Percentiles rank a stretch among this genome's conserved stretches.
Conservation (phyloP, 2,797 vertebrate species). For the Liparis tanakae region DNA sequence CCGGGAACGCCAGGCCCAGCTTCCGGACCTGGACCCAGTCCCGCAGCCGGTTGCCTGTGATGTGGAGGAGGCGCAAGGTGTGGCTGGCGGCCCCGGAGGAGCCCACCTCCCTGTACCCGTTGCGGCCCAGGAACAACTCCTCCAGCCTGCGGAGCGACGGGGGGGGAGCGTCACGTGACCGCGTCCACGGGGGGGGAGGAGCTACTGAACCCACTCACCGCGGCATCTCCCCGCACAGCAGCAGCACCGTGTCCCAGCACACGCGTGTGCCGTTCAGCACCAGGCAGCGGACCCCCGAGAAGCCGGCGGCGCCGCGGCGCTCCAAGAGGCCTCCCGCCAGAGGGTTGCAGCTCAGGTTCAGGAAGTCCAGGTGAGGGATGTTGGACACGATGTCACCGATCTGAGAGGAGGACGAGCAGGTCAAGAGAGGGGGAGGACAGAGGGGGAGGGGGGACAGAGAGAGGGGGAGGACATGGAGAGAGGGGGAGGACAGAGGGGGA, state of each 20-base stretch:
- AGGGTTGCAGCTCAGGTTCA: constrained; percentile 98
- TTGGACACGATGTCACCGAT: constrained; percentile 98
- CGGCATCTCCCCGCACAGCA: constrained; percentile 89
- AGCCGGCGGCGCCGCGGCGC: constrained; percentile 88
- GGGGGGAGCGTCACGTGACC: too few species aligned
- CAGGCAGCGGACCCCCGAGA: constrained; percentile 91
- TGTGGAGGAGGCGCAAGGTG: constrained; percentile 94
- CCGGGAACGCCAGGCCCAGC: constrained; percentile 94
- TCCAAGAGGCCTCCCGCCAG: constrained; percentile 89
- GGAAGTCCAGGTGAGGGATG: constrained; percentile 95
- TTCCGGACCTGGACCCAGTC: constrained; percentile 97
- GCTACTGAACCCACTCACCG: too few species aligned
- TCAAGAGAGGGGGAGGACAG: too few species aligned
- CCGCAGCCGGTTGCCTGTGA: constrained; percentile 97
- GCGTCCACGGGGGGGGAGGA: too few species aligned
- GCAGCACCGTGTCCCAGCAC: constrained; percentile 95
- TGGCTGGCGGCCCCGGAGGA: constrained; percentile 88
- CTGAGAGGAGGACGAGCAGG: too few species aligned
- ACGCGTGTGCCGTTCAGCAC: constrained; percentile 98
- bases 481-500: too few species aligned
- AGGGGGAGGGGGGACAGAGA: too few species aligned
- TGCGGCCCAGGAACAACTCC: constrained; percentile 99
- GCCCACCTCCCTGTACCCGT: constrained; percentile 93
- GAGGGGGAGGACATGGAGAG: too few species aligned
- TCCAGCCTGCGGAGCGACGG: constrained; percentile 91